These are phyloP conservation scores for Crenichthys baileyi DNA, from an alignment of 2,797 vertebrate species.

Conservation along the genomic window DNA sequence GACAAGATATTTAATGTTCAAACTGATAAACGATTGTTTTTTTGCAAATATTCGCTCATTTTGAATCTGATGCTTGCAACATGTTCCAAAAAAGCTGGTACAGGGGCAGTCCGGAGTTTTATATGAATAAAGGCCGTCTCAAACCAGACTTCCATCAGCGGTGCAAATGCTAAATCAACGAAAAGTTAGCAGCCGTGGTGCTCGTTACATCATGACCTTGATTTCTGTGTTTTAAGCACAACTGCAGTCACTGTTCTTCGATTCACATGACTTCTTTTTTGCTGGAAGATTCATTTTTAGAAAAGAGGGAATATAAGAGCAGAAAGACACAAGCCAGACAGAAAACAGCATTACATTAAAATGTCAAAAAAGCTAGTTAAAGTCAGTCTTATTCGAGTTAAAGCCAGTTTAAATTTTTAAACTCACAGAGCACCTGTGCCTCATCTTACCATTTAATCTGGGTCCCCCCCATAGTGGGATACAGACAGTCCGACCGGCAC, in stretches of 20 bases:
- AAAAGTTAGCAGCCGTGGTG: not conserved
- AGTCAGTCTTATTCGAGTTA: not conserved
- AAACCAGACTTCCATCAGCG: not conserved
- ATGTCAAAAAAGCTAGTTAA: not conserved
- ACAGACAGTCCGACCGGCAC: slow-evolving; percentile 13
- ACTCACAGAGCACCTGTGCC: not conserved
- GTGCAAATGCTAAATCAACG: not conserved
- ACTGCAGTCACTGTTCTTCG: no score
- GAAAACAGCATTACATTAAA: slow-evolving; percentile 8
- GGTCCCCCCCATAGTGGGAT: slow-evolving; percentile 62
- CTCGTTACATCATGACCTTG: not conserved
- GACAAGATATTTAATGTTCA: no score
- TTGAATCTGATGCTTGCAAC: no score
- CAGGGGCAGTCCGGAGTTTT: not conserved
- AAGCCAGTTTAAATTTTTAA: not conserved
- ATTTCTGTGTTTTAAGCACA: not conserved
- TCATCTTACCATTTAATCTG: slow-evolving; percentile 77
- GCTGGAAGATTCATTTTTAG: not conserved
- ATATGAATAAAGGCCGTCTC: not conserved
- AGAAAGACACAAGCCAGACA: not conserved
- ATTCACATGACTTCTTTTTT: no score
- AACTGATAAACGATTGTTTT: no score
- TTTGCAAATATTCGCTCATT: no score
- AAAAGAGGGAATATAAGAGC: not conserved
- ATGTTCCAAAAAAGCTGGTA: no score